A percentile compares a stretch with the other conserved stretches of the same genome.
These are phyloP conservation scores for Syngnathus scovelli DNA, from an alignment of 2,113 vertebrate species.

Conservation along the genomic window DNA sequence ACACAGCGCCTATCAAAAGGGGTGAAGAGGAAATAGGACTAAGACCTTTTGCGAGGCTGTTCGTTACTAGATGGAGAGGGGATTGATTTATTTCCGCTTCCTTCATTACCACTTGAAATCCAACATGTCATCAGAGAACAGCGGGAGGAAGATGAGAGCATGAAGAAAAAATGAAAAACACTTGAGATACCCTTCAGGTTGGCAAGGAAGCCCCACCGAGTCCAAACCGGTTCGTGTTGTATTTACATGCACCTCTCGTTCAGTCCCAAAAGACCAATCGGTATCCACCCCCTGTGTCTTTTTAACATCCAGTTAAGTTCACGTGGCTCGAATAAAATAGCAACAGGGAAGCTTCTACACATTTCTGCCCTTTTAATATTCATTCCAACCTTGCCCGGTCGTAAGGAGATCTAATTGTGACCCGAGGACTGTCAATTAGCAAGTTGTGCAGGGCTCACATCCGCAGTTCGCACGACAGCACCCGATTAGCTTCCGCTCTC, in stretches of 20 bases:
- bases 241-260: constrained; percentile 6
- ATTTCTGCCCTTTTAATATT: background rate
- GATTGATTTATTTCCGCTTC: background rate
- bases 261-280: constrained; percentile 26
- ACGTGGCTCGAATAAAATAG: constrained; percentile 16
- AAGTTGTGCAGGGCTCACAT: background rate
- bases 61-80: background rate
- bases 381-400: background rate
- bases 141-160: background rate
- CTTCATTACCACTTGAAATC: constrained; percentile 15
- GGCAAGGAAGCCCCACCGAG: constrained; percentile 28
- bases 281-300: background rate
- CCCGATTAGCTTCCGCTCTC: background rate
- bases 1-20: background rate
- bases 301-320: constrained; percentile 23
- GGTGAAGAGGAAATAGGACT: constrained; percentile 2
- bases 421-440: background rate
- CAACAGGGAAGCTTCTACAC: background rate
- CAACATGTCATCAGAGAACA: constrained; percentile 10
- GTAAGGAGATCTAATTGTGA: background rate
- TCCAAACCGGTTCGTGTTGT: constrained; percentile 23
- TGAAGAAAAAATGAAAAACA: constrained; percentile 2
- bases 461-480: background rate
- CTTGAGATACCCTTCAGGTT: constrained; percentile 22
- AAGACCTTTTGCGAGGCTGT: background rate